Percentiles rank a stretch among this genome's conserved stretches.
phyloP scores from a whole-genome alignment of 2,888 invertebrate species.

The Charanyca ferruginea region DNA sequence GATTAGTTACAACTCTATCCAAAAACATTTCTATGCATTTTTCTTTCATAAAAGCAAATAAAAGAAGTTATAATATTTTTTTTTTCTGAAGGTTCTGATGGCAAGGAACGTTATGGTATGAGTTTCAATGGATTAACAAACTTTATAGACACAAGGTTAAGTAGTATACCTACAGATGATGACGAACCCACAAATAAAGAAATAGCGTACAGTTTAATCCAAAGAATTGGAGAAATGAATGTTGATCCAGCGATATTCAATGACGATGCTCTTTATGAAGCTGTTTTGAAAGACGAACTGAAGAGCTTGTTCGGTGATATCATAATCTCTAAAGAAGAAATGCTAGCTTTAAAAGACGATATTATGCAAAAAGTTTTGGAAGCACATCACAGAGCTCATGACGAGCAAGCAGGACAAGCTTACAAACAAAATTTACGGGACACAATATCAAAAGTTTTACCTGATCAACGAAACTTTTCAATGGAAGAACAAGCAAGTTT shows the following conservation, averaged over 20 bases:
- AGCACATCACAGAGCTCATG: constrained; percentile 65
- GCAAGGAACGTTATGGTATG: constrained; percentile 28
- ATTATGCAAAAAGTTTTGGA: constrained; percentile 68
- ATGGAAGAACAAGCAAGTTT: constrained; percentile 71
- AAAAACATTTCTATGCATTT: background rate
- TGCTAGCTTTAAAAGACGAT: constrained; percentile 62
- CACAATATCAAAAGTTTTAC: constrained; percentile 71
- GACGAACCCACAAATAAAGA: constrained; percentile 67
- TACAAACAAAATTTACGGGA: constrained; percentile 76
- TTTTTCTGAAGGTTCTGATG: constrained; percentile 4
- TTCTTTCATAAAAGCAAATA: background rate
- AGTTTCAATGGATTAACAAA: constrained; percentile 62
- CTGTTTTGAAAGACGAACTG: constrained; percentile 73
- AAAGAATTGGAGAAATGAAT: constrained; percentile 75
- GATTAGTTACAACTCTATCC: background rate
- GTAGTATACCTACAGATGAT: constrained; percentile 61
- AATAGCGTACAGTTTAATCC: constrained; percentile 66
- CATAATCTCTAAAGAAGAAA: constrained; percentile 54
- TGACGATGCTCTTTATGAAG: constrained; percentile 72
- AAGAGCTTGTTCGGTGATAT: constrained; percentile 66
- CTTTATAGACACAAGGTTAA: constrained; percentile 69
- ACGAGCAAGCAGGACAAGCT: constrained; percentile 67
- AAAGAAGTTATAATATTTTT: background rate
- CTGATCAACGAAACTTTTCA: constrained; percentile 58
- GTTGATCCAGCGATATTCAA: constrained; percentile 74